Evolutionary conservation across 2,113 vertebrate species (phyloP).

Genomic region (Chascanopsetta lugubris): DNA sequence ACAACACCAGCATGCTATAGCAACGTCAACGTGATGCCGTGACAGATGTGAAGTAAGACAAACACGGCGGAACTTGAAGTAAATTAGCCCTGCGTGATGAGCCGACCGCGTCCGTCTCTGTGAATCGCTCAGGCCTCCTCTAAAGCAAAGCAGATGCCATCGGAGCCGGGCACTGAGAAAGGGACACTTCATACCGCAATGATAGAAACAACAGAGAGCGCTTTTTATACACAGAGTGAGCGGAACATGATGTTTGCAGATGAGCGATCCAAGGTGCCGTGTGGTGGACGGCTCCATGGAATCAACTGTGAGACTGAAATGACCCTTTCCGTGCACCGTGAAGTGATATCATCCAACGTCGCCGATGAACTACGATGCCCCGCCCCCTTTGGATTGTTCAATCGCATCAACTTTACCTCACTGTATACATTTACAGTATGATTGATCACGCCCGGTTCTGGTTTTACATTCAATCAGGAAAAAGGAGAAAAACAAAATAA

Average conservation of each 20-base stretch:
- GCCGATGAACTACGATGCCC: constrained; percentile 15
- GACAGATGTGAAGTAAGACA: constrained; percentile 65
- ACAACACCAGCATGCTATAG: constrained; percentile 71
- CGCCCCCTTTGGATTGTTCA: neutral
- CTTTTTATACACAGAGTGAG: constrained; percentile 16
- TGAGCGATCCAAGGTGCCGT: constrained; percentile 33
- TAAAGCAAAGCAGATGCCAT: constrained; percentile 80
- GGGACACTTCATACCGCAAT: constrained; percentile 45
- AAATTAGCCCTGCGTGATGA: constrained; percentile 75
- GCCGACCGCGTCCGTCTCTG: constrained; percentile 68
- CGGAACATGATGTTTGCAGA: constrained; percentile 23
- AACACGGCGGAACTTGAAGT: constrained; percentile 63
- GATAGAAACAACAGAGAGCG: constrained; percentile 58
- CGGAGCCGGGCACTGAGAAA: constrained; percentile 33
- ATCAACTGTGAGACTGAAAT: constrained; percentile 37
- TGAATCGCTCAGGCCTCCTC: constrained; percentile 59
- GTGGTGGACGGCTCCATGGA: constrained; percentile 25
- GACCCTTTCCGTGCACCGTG: no score
- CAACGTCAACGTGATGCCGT: constrained; percentile 62
- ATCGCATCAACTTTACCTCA: neutral
- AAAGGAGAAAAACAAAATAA: constrained; percentile 28
- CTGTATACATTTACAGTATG: constrained; percentile 1
- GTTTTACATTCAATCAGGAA: constrained; percentile 15
- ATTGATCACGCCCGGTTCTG: neutral
- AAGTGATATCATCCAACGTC: constrained; percentile 16